Conservation (phyloP, 2,113 vertebrate species). For the Ciconia stormi region DNA sequence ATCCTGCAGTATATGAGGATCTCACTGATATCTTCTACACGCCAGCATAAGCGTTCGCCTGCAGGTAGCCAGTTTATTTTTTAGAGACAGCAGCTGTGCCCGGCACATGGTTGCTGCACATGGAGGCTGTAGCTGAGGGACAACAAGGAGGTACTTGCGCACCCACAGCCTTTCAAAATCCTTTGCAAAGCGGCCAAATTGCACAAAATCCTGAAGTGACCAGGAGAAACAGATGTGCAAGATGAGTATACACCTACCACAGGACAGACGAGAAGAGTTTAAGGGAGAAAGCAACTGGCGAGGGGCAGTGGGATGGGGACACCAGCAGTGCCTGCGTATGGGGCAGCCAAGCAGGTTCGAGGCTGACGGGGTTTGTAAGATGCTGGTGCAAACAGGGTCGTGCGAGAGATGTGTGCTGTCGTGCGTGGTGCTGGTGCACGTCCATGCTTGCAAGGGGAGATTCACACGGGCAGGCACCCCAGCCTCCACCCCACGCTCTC, state of each 20-base stretch:
- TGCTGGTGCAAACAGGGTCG: not conserved
- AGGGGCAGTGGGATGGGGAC: not conserved
- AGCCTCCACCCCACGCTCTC: not conserved
- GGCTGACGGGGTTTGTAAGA: not conserved
- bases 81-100: not conserved
- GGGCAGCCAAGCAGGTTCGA: not conserved
- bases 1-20: not conserved
- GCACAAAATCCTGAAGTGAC: not conserved
- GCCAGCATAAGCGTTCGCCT: not conserved
- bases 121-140: not conserved
- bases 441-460: not conserved
- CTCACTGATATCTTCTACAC: not conserved
- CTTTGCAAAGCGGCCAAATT: not conserved
- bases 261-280: not conserved
- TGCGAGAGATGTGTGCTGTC: fast-evolving
- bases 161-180: not conserved
- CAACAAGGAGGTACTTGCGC: not conserved
- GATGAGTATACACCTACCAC: not conserved
- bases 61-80: not conserved
- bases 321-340: not conserved
- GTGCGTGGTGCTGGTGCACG: fast-evolving
- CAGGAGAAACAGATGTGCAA: not conserved
- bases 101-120: not conserved
- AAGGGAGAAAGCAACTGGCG: not conserved
- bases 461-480: not conserved